Conservation (phyloP, 92 coral and sea anemone species). For the Bergia sp. region DNA sequence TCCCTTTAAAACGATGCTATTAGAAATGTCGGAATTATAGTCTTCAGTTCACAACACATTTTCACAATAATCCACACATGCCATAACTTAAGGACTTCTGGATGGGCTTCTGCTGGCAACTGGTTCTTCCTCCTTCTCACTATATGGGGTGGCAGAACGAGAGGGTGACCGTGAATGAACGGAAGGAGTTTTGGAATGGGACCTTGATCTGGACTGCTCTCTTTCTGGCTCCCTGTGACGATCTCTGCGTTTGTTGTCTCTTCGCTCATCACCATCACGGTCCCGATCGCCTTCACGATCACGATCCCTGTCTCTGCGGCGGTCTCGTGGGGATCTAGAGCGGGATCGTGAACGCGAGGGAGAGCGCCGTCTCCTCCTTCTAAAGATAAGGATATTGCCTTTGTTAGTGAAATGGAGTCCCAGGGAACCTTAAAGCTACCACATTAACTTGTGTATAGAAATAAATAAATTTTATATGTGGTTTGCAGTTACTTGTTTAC, state of each 20-base stretch:
- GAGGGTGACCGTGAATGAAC: slow-evolving; percentile 55
- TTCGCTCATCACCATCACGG: slow-evolving; percentile 32
- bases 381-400: not conserved
- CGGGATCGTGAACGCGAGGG: slow-evolving; percentile 68
- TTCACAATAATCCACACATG: not conserved
- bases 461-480: too few relatives aligned
- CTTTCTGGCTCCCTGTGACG: slow-evolving; percentile 46
- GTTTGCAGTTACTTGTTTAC: too few relatives aligned
- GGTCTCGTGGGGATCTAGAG: slow-evolving; percentile 60
- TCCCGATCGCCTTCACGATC: slow-evolving; percentile 10
- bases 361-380: slow-evolving; percentile 54
- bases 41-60: not conserved
- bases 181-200: slow-evolving; percentile 56
- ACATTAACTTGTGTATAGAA: too few relatives aligned
- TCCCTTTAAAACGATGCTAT: not conserved
- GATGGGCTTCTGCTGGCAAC: slow-evolving; percentile 66
- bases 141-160: slow-evolving; percentile 43
- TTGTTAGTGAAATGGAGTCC: too few relatives aligned
- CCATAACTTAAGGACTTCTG: slow-evolving; percentile 31
- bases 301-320: slow-evolving; percentile 28
- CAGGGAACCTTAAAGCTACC: too few relatives aligned
- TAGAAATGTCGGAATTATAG: not conserved
- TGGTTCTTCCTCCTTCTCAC: slow-evolving; percentile 73
- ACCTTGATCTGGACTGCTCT: slow-evolving; percentile 71
- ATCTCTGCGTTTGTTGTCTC: slow-evolving; percentile 33